Base-by-base conservation (phyloP, 2,888 invertebrate genomes). In the Drosophila subsilvestris region DNA sequence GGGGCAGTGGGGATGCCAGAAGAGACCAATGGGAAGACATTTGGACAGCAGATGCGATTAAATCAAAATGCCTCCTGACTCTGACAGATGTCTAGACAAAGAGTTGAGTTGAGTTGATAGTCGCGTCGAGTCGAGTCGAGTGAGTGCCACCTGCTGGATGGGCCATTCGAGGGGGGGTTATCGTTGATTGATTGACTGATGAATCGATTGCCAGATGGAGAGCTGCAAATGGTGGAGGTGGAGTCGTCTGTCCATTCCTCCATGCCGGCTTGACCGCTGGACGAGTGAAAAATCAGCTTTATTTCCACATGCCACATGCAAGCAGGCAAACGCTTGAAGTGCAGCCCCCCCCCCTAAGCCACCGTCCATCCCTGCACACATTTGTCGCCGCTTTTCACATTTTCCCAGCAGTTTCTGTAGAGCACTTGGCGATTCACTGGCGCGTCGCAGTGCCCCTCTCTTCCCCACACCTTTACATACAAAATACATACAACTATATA, bases 361-460 rank as follows among this genome's bases (percentile, higher is more conserved):
- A n/a, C n/a, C n/a, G n/a, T n/a, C n/a, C n/a, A n/a, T n/a, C 18
- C n/a, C 25, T 18, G n/a, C 27, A 68, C 20, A 42, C 58, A 69
- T 66, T 25, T 56, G 51, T 59, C 62, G 55, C 27, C 55, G 55
- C 49, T 42, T 48, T 61, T 62, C 50, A 27, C 49, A 18, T 54
- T 75, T 47, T 58, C 56, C 62, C 54, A 66, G 74, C 63, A 61
- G 63, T 49, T 63, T 78, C 68, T 73, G 51, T 67, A 81, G 86
- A 66, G 82, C 88, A 71, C 88, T 81, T 86, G 74, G 43, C 63
- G 50, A 69, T 68, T 74, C 79, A 80, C 44, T 87, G 80, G 86
- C 58, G 69, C 84, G 72, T 80, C 72, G 69, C 79, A 67, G 70
- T 42, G 5, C 42, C 48, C 27, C 7, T n/a, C 27, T 8, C 0